A percentile compares a stretch with the other conserved stretches of the same genome.
phyloP scores from a whole-genome alignment of 2,888 invertebrate species.

The Scaptodrosophila latifasciaeformis region DNA sequence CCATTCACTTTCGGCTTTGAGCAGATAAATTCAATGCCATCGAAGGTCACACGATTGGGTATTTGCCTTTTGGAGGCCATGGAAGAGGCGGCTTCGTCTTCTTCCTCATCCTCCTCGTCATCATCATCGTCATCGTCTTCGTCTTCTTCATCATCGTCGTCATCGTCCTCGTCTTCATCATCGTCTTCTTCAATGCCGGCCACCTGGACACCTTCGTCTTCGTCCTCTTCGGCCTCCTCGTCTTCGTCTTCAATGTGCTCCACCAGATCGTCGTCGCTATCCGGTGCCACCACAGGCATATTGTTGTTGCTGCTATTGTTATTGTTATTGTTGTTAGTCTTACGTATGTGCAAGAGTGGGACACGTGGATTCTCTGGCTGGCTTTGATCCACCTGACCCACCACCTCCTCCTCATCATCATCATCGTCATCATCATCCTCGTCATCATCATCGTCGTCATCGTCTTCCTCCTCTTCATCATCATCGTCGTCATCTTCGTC shows the following conservation, averaged over 20 bases:
- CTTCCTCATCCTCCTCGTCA: constrained; percentile 36
- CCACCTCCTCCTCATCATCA: constrained; percentile 26
- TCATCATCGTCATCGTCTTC: constrained; percentile 18
- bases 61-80: background rate
- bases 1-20: background rate
- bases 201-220: constrained; percentile 18
- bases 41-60: background rate
- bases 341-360: background rate
- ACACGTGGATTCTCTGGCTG: background rate
- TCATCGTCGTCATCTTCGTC: constrained; percentile 12
- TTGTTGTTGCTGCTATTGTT: constrained; percentile 5
- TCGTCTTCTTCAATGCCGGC: constrained; percentile 33
- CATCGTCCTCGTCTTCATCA: constrained; percentile 28
- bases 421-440: no score
- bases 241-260: constrained; percentile 42
- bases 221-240: constrained; percentile 13
- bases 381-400: background rate
- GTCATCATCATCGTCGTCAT: no score
- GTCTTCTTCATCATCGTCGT: no score
- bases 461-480: no score
- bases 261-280: constrained; percentile 21
- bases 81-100: background rate
- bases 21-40: background rate
- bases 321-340: no score
- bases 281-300: background rate